Conservation (phyloP, 2,113 vertebrate species). For the Corythaeola cristata region DNA sequence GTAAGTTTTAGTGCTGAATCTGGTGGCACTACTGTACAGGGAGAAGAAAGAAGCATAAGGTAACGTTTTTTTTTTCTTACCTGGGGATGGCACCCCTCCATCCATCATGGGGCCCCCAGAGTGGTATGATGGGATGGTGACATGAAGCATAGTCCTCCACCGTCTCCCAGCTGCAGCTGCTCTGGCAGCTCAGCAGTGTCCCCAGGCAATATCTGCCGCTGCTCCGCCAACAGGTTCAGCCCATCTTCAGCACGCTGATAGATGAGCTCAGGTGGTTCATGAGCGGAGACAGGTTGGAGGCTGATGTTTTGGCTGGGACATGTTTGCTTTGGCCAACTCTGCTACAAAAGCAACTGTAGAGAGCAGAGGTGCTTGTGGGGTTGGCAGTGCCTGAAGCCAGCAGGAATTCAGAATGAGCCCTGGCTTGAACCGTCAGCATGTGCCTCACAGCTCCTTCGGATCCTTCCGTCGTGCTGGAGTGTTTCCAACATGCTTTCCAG, state of each 20-base stretch:
- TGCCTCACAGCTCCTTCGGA: background rate
- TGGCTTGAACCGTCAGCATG: background rate
- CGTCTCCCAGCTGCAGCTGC: background rate
- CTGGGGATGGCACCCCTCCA: background rate
- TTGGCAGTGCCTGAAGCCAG: constrained; percentile 19
- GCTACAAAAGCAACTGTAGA: background rate
- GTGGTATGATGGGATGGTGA: background rate
- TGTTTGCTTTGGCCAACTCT: background rate
- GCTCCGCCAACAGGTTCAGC: constrained; percentile 1
- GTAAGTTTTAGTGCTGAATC: background rate
- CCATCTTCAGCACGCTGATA: background rate
- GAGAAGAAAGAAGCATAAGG: background rate
- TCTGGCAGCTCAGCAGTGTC: background rate
- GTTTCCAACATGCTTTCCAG: background rate
- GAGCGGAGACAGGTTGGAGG: background rate
- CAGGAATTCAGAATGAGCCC: constrained; percentile 22
- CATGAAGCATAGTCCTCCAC: background rate
- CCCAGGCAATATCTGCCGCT: background rate
- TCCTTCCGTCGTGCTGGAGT: background rate
- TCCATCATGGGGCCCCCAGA: background rate
- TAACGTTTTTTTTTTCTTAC: background rate
- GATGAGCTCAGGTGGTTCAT: background rate
- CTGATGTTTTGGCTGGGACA: background rate
- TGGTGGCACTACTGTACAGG: background rate
- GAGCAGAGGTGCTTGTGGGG: background rate